phyloP scores from a whole-genome alignment of 2,888 invertebrate species.

The Eilema caniola region DNA sequence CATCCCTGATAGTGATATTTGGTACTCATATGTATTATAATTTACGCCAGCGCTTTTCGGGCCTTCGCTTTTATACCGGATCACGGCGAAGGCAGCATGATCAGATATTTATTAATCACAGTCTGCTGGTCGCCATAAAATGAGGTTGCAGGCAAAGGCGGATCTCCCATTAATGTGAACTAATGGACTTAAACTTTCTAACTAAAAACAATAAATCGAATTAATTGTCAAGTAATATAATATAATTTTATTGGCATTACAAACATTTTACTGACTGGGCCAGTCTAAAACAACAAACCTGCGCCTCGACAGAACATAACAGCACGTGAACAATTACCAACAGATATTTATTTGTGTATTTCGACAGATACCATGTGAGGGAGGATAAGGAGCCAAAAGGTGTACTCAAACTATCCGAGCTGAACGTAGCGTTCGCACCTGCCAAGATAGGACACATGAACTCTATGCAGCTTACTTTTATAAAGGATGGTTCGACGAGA shows the following conservation, averaged over 20 bases:
- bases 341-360: constrained; percentile 25
- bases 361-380: constrained; percentile 89
- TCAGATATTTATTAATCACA: too few relatives aligned
- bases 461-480: constrained; percentile 94
- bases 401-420: constrained; percentile 91
- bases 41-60: not conserved
- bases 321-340: not conserved
- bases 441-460: constrained; percentile 92
- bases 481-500: constrained; percentile 94
- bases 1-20: not conserved
- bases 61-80: not conserved
- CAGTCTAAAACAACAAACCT: not conserved
- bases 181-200: not conserved
- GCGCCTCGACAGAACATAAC: not conserved
- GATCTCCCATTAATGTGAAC: not conserved
- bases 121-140: not conserved
- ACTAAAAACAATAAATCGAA: not conserved
- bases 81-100: too few relatives aligned
- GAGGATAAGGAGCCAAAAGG: constrained; percentile 94
- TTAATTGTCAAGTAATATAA: not conserved
- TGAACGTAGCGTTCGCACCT: constrained; percentile 95
- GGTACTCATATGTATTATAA: too few relatives aligned
- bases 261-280: not conserved
- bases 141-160: too few relatives aligned
- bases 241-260: constrained; percentile 1